Conservation (phyloP, 2,113 vertebrate species). For the Chrysochloris asiatica region DNA sequence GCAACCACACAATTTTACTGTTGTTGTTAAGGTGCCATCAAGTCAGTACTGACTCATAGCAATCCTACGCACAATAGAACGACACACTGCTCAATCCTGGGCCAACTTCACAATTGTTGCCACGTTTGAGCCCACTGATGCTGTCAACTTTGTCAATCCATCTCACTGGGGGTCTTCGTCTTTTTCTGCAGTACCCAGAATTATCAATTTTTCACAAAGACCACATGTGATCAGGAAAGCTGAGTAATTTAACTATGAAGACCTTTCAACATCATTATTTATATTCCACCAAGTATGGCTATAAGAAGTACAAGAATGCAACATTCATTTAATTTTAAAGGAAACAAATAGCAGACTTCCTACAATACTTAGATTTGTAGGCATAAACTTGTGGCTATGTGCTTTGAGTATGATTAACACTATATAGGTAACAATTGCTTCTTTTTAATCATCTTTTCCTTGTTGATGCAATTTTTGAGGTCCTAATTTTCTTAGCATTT, state of each 20-base stretch:
- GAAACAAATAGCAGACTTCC: not conserved
- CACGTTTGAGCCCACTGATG: no score
- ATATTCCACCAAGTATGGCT: not conserved
- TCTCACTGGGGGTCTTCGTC: no score
- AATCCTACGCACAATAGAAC: no score
- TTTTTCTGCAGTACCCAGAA: no score
- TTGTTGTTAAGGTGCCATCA: no score
- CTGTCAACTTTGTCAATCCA: no score
- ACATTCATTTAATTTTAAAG: constrained; percentile 26
- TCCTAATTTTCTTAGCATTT: constrained; percentile 39
- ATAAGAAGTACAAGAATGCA: not conserved
- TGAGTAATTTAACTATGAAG: not conserved
- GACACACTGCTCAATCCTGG: no score
- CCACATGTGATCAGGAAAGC: not conserved
- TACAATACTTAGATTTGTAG: not conserved
- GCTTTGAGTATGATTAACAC: not conserved
- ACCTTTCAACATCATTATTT: constrained; percentile 1
- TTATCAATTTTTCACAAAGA: constrained; percentile 9
- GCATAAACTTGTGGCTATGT: not conserved
- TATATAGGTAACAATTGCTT: not conserved
- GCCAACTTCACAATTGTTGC: no score
- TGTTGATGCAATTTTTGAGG: not conserved
- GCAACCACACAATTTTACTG: not conserved
- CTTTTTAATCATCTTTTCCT: not conserved
- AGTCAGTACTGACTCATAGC: no score